Conservation (phyloP, 2,888 invertebrate genomes). For the Metopia argyrocephala region DNA sequence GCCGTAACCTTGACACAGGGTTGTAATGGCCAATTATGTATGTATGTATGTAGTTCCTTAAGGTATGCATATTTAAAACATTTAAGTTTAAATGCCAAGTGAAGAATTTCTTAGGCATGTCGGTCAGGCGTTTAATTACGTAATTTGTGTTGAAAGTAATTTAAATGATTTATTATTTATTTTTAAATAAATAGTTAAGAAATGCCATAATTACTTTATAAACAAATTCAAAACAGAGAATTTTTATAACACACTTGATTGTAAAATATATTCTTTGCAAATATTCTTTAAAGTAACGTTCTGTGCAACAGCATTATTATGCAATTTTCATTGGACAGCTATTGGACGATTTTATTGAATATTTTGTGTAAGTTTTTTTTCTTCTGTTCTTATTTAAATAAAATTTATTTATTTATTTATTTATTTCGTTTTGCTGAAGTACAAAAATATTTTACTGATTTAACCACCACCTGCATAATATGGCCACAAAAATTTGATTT, state of each 20-base stretch:
- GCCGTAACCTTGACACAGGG: too few relatives aligned
- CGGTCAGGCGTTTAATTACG: too few relatives aligned
- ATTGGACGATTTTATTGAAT: constrained; percentile 1
- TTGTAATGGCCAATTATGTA: too few relatives aligned
- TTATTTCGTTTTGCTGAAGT: constrained; percentile 54
- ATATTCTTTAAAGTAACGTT: not conserved
- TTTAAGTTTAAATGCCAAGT: too few relatives aligned
- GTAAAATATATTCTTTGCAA: too few relatives aligned
- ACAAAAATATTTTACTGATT: constrained; percentile 58
- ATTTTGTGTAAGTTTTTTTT: not conserved
- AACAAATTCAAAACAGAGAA: not conserved
- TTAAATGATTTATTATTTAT: too few relatives aligned
- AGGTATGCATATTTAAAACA: too few relatives aligned
- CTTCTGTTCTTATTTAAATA: not conserved
- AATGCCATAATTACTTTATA: not conserved
- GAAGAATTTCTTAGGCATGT: too few relatives aligned
- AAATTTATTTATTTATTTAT: not conserved
- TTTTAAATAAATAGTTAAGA: not conserved
- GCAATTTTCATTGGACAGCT: too few relatives aligned
- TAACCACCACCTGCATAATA: constrained; percentile 59
- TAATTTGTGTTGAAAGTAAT: too few relatives aligned
- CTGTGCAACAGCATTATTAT: not conserved
- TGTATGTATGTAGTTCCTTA: too few relatives aligned
- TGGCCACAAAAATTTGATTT: constrained; percentile 52
- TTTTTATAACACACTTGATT: too few relatives aligned